Evolutionary conservation across 2,113 vertebrate species (phyloP), one percentile per base, ranked within the genome.

Genomic region (Atractosteus spatula): DNA sequence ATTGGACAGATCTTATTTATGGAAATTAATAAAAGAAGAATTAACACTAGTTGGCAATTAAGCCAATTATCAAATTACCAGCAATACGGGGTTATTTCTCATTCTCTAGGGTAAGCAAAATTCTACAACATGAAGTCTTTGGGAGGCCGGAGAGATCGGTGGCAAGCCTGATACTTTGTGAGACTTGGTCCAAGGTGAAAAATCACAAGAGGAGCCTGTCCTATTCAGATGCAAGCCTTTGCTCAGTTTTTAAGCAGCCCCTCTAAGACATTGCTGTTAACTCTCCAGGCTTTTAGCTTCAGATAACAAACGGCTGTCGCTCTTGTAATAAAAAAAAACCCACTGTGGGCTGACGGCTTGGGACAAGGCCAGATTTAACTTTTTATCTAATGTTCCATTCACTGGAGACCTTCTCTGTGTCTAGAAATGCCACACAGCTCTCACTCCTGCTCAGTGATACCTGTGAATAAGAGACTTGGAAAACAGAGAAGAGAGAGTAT

Each of bases 1-100:
- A 66, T 56, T n/a, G 72, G 72, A 81, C 78, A 76, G 69, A 55
- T 43, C 59, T 56, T 74, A 67, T 71, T 74, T 72, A 64, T 74
- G 63, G 76, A 65, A 77, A 45, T 66, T 55, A 75, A 70, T 62
- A 75, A 66, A 47, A 45, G 43, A 66, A 66, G 64, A 66, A 14
- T 54, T 11, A 6, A 29, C 17, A 41, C 7, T 68, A 41, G n/a
- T 29, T 54, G 51, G 8, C 4, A 16, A 8, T 12, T 68, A 14
- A 11, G 47, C 3, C 66, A 41, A 11, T 59, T 13, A 12, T 59
- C 3, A 13, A 14, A n/a, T 59, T 12, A 14, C 56, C 11, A 1
- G 12, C 7, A 12, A 0, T 59, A 12, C 3, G 8, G 12, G n/a
- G 29, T 12, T 13, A 14, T 59, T 59, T n/a, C 3, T 59, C 56